These are phyloP conservation scores for Onthophagus sagittarius DNA, from an alignment of 2,888 invertebrate species.

Conservation along the genomic window DNA sequence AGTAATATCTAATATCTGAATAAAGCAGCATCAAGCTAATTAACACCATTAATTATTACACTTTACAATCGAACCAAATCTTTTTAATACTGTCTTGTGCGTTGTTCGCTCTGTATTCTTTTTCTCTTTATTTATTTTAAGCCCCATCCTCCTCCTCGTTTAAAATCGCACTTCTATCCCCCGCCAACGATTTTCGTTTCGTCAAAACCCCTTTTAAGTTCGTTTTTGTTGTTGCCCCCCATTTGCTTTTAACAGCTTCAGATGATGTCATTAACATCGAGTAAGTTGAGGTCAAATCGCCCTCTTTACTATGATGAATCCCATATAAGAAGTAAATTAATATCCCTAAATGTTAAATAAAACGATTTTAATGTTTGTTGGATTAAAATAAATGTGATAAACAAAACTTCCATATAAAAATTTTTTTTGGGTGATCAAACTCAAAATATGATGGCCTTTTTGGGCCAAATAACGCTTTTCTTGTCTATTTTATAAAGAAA, in stretches of 20 bases:
- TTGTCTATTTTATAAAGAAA: no score
- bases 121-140: not conserved
- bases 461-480: no score
- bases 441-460: no score
- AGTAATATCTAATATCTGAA: not conserved
- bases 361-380: not conserved
- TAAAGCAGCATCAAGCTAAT: not conserved
- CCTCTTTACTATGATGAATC: slow-evolving; percentile 80
- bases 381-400: no score
- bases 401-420: no score
- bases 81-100: not conserved
- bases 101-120: not conserved
- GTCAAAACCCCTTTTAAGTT: slow-evolving; percentile 43
- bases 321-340: slow-evolving; percentile 81
- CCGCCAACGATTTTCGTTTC: slow-evolving; percentile 42
- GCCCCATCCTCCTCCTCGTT: slow-evolving; percentile 36
- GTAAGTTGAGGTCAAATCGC: slow-evolving; percentile 58
- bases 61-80: not conserved
- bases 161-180: slow-evolving; percentile 46
- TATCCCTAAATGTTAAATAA: slow-evolving; percentile 55
- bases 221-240: slow-evolving; percentile 55
- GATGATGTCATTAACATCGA: slow-evolving; percentile 63
- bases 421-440: no score
- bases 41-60: not conserved
- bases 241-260: slow-evolving; percentile 59